Evolutionary conservation across 2,797 vertebrate genomes (phyloP).

Genomic region (Orestias chungarensis): DNA sequence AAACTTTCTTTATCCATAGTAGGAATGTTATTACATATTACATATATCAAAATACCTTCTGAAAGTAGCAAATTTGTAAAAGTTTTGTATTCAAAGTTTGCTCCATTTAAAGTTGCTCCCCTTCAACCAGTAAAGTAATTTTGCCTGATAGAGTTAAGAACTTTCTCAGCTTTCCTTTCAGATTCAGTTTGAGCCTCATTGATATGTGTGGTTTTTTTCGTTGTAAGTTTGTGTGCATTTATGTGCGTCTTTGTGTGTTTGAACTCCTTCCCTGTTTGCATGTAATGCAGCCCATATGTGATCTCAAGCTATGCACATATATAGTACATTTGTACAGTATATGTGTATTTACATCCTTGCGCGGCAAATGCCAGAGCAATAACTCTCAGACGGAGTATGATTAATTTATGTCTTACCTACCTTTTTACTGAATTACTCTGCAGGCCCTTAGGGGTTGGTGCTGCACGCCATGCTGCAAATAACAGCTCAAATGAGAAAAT

Average conservation of each 20-base stretch:
- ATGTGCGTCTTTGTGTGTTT: slow-evolving; percentile 10
- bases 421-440: slow-evolving; percentile 78
- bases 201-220: slow-evolving; percentile 27
- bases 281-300: slow-evolving; percentile 25
- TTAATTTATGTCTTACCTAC: slow-evolving; percentile 81
- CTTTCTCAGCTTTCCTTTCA: slow-evolving; percentile 64
- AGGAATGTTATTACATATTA: not conserved
- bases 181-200: slow-evolving; percentile 59
- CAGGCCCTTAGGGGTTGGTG: slow-evolving; percentile 65
- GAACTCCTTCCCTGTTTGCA: slow-evolving; percentile 15
- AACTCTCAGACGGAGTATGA: slow-evolving; percentile 72
- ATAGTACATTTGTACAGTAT: slow-evolving; percentile 21
- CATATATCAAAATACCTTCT: too few species aligned
- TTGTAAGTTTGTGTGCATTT: slow-evolving; percentile 18
- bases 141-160: slow-evolving; percentile 70
- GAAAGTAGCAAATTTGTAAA: slow-evolving; percentile 20
- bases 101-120: slow-evolving; percentile 68
- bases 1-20: not conserved
- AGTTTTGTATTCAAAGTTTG: slow-evolving; percentile 60
- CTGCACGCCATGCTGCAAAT: slow-evolving; percentile 77
- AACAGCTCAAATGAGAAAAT: slow-evolving; percentile 82
- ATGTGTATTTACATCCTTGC: slow-evolving; percentile 37
- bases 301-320: slow-evolving; percentile 17
- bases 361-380: slow-evolving; percentile 46
- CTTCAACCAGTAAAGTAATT: slow-evolving; percentile 62